Evolutionary conservation across 2,888 invertebrate species (phyloP).

Genomic region (Melanotus villosus): DNA sequence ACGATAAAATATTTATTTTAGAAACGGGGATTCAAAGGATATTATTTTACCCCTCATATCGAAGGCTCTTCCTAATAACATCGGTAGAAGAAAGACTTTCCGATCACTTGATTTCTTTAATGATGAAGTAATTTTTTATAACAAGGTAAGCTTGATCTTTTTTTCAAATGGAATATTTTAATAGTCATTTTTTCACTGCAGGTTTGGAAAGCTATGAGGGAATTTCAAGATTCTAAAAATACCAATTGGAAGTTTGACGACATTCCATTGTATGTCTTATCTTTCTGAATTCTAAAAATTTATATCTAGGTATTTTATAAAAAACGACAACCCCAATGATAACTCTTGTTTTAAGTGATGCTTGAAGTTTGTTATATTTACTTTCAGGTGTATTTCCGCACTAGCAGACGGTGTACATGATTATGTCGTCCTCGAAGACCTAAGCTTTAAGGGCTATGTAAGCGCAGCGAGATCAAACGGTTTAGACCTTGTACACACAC

Average conservation of each 20-base stretch:
- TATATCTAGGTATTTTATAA: too few relatives aligned
- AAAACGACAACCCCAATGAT: background rate
- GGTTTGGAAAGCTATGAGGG: conserved; percentile 68
- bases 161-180: background rate
- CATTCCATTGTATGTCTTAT: conserved; percentile 57
- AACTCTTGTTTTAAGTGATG: background rate
- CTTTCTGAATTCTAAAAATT: background rate
- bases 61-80: conserved; percentile 78
- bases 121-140: conserved; percentile 80
- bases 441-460: conserved; percentile 62
- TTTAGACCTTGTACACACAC: conserved; percentile 60
- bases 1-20: too few relatives aligned
- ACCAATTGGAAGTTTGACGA: conserved; percentile 52
- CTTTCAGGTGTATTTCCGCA: conserved; percentile 61
- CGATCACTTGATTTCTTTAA: conserved; percentile 78
- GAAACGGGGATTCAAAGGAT: conserved; percentile 13
- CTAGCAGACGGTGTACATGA: conserved; percentile 66
- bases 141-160: conserved; percentile 58
- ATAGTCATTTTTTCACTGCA: conserved; percentile 44
- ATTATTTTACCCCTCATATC: conserved; percentile 67
- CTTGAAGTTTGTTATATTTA: background rate
- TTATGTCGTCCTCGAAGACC: conserved; percentile 67
- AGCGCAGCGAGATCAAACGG: conserved; percentile 60
- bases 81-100: conserved; percentile 76
- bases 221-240: conserved; percentile 62